Conservation (phyloP, 2,888 invertebrate genomes). For the Metalampra italica region DNA sequence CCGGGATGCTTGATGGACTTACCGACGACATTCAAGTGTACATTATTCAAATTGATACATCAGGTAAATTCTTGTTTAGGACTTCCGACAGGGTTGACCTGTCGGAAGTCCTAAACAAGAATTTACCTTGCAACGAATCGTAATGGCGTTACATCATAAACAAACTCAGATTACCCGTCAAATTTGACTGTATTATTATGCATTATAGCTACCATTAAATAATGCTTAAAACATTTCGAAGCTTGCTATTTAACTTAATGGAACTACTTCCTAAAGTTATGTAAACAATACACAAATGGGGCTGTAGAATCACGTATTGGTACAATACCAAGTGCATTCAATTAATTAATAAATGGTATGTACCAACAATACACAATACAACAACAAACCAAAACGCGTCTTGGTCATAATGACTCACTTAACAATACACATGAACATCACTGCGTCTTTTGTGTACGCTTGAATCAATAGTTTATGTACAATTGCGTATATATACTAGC, state of each 20-base stretch:
- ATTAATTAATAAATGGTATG: slow-evolving; percentile 40
- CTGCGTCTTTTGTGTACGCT: slow-evolving; percentile 54
- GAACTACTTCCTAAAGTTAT: not conserved
- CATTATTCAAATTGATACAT: slow-evolving; percentile 54
- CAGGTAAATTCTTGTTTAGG: slow-evolving; percentile 51
- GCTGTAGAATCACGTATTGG: slow-evolving; percentile 44
- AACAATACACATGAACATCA: slow-evolving; percentile 70
- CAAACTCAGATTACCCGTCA: not conserved
- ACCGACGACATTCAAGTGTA: slow-evolving; percentile 49
- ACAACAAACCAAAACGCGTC: slow-evolving; percentile 67
- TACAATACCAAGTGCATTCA: slow-evolving; percentile 47
- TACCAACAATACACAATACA: slow-evolving; percentile 64
- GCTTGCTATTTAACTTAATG: too few relatives aligned
- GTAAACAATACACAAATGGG: slow-evolving; percentile 20
- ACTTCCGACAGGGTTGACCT: slow-evolving; percentile 55
- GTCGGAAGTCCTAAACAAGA: slow-evolving; percentile 63
- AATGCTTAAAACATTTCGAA: too few relatives aligned
- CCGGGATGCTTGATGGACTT: slow-evolving; percentile 56
- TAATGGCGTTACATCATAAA: not conserved
- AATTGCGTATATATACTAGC: slow-evolving; percentile 13
- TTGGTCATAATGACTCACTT: slow-evolving; percentile 72
- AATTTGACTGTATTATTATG: too few relatives aligned
- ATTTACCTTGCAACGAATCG: slow-evolving; percentile 40
- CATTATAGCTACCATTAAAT: too few relatives aligned
- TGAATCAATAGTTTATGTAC: slow-evolving; percentile 32